Conservation (phyloP, 1,140 invertebrate genomes). For the Macrobrachium rosenbergii region DNA sequence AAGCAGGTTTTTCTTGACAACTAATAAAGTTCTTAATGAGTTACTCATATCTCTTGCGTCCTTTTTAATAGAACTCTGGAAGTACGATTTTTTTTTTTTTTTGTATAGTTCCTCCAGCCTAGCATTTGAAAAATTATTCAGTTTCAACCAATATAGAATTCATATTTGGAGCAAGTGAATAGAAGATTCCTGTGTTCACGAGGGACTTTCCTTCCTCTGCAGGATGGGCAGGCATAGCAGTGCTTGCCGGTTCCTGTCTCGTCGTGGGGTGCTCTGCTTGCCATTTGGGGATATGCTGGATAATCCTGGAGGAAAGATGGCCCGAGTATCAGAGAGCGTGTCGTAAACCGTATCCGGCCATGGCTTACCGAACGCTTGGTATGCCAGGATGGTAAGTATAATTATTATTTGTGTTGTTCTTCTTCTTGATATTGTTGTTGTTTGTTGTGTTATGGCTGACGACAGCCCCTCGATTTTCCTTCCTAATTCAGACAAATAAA, state of each 20-base stretch:
- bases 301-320: conserved; percentile 60
- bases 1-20: no score
- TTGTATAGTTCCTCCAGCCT: no score
- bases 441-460: neutral
- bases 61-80: no score
- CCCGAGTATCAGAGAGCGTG: conserved; percentile 57
- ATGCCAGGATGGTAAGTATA: conserved; percentile 38
- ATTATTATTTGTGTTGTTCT: no score
- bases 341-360: conserved; percentile 50
- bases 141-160: no score
- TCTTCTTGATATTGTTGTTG: neutral
- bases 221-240: conserved; percentile 36
- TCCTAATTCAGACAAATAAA: no score
- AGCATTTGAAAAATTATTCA: no score
- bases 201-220: neutral
- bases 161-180: no score
- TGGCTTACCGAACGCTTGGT: conserved; percentile 42
- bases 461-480: neutral
- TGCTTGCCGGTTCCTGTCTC: conserved; percentile 10
- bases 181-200: no score
- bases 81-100: no score
- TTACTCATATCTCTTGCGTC: no score
- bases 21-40: no score
- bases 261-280: conserved; percentile 17
- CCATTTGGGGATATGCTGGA: conserved; percentile 40